Percentiles rank a stretch among this genome's conserved stretches.
phyloP scores from a whole-genome alignment of 2,888 invertebrate species.

The Hipparchia semele region DNA sequence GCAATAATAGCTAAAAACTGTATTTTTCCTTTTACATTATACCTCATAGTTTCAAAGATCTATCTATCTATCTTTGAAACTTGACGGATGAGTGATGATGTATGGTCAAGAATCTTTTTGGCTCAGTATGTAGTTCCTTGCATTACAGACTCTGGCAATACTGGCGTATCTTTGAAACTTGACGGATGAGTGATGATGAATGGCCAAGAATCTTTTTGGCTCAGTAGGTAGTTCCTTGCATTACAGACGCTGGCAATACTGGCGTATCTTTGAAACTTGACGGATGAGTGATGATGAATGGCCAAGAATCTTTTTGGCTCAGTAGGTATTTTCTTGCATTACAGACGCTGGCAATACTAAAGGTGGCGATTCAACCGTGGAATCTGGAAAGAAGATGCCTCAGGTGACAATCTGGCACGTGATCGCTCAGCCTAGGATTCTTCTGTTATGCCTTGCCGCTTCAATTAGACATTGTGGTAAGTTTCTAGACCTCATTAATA shows the following conservation, averaged over 20 bases:
- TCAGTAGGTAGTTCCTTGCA: background rate
- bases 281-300: no score
- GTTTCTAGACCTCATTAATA: constrained; percentile 30
- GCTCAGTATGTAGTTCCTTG: background rate
- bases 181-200: no score
- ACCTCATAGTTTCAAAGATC: no score
- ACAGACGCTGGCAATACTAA: constrained; percentile 60
- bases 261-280: no score
- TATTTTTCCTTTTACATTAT: no score
- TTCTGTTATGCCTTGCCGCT: constrained; percentile 92
- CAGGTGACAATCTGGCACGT: constrained; percentile 89
- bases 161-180: constrained; percentile 13
- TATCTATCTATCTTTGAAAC: no score
- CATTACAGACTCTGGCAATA: constrained; percentile 50
- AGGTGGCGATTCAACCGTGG: constrained; percentile 57
- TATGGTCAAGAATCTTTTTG: background rate
- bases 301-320: background rate
- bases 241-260: no score
- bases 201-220: background rate
- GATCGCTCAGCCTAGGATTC: constrained; percentile 89
- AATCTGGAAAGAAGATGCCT: constrained; percentile 75
- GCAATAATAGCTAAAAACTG: no score
- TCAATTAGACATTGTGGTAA: constrained; percentile 93
- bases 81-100: no score
- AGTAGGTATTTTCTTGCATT: constrained; percentile 12